Percentiles rank a stretch among this genome's conserved stretches.
phyloP scores from a whole-genome alignment of 2,113 vertebrate genomes.

The pig (Sus scrofa) region DNA sequence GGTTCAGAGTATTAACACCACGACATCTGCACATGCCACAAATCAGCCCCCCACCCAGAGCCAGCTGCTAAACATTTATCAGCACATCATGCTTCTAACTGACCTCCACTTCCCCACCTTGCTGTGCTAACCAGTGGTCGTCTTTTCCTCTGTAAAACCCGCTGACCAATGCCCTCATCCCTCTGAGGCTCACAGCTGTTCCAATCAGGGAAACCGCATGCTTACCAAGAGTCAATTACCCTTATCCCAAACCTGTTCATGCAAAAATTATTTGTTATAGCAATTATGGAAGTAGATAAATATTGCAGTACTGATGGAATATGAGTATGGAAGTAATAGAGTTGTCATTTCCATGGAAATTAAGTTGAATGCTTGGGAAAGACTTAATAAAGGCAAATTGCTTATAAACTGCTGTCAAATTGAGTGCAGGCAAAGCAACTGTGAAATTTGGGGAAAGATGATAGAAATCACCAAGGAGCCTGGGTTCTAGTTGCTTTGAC shows the following conservation, averaged over 20 bases:
- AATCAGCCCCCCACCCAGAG: not conserved
- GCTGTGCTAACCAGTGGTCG: not conserved
- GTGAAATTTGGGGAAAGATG: conserved; percentile 35
- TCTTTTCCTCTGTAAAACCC: not conserved
- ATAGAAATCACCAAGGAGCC: conserved; percentile 27
- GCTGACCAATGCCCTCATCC: not conserved
- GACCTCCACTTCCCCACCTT: not conserved
- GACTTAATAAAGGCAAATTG: conserved; percentile 77
- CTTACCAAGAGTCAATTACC: conserved; percentile 54
- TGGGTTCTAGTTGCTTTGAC: not conserved
- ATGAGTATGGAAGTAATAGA: conserved; percentile 63
- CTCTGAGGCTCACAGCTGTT: not conserved
- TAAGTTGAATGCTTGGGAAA: conserved; percentile 68
- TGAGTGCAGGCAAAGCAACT: conserved; percentile 62
- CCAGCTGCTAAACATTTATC: not conserved
- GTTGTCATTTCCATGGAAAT: conserved; percentile 79
- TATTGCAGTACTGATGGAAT: conserved; percentile 58
- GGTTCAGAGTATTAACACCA: not conserved
- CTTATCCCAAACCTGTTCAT: conserved; percentile 69
- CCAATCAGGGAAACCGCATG: not conserved
- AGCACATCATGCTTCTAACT: not conserved
- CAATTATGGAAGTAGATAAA: conserved; percentile 80
- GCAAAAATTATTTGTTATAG: conserved; percentile 72
- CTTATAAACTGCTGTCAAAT: conserved; percentile 71
- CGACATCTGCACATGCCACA: not conserved